Conservation (phyloP, 2,113 vertebrate genomes). For the Acrocephalus kingi region DNA sequence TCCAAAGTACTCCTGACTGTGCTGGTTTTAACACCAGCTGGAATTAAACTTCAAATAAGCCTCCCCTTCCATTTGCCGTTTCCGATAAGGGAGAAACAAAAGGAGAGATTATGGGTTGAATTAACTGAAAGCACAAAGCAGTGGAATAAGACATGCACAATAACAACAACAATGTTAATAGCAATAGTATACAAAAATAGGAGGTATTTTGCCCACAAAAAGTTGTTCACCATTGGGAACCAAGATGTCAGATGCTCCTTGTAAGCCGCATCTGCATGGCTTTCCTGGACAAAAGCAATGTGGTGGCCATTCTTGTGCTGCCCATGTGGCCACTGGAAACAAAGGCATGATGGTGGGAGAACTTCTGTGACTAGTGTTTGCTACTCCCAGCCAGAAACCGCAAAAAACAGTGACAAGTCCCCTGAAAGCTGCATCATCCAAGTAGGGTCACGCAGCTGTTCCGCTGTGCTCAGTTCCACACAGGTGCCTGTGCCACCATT, state of each 20-base stretch:
- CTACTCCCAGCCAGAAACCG: background rate
- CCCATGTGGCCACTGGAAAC: background rate
- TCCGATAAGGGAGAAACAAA: background rate
- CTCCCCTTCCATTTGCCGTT: background rate
- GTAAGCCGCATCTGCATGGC: background rate
- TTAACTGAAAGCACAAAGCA: background rate
- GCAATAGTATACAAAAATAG: background rate
- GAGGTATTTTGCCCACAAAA: background rate
- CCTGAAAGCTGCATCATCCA: accelerated
- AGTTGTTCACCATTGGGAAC: background rate
- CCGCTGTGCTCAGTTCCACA: accelerated
- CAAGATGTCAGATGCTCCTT: background rate
- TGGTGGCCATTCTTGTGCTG: accelerated
- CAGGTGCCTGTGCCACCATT: background rate
- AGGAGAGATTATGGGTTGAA: background rate
- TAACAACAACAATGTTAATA: background rate
- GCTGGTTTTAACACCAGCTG: background rate
- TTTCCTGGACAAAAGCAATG: background rate
- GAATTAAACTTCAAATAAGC: background rate
- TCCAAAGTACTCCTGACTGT: background rate
- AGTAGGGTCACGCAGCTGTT: accelerated
- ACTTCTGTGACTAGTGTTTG: background rate
- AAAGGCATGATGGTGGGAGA: background rate
- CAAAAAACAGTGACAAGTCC: background rate
- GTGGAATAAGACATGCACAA: background rate